Conservation (phyloP, 2,888 invertebrate genomes). For the Candidula unifasciata region DNA sequence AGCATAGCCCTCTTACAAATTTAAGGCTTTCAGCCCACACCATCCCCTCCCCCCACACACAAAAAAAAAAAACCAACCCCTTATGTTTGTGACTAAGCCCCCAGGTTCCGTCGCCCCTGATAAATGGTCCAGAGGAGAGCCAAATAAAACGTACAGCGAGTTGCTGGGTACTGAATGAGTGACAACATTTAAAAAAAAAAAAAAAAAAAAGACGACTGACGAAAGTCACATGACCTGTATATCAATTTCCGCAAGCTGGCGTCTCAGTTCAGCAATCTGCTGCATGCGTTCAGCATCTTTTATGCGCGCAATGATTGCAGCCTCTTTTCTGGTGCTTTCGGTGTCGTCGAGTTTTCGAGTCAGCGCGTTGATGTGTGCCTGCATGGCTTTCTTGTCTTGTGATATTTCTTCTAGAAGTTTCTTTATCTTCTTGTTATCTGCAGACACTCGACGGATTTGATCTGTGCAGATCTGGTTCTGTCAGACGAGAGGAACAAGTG, state of each 20-base stretch:
- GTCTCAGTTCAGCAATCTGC: neutral
- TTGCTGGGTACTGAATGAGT: neutral
- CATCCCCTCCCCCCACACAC: too few species aligned
- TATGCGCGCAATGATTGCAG: neutral
- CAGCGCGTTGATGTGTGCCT: neutral
- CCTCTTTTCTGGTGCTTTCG: neutral
- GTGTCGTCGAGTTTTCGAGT: neutral
- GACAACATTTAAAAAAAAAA: neutral
- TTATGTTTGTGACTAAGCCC: too few species aligned
- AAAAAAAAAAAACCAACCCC: too few species aligned
- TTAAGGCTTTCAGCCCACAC: too few species aligned
- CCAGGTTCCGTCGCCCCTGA: too few species aligned
- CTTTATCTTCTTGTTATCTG: neutral
- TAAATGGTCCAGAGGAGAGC: too few species aligned
- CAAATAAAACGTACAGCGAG: neutral
- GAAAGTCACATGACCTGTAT: neutral
- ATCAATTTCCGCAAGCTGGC: neutral
- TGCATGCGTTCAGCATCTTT: neutral
- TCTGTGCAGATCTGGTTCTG: neutral
- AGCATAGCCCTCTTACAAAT: too few species aligned
- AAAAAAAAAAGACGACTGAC: neutral
- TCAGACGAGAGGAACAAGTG: neutral
- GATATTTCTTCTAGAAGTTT: neutral
- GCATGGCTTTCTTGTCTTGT: neutral
- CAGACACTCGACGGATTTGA: neutral